Evolutionary conservation across 1,140 invertebrate species (phyloP), one percentile per base, ranked within the genome.

Genomic region (Drosophila leontia): DNA sequence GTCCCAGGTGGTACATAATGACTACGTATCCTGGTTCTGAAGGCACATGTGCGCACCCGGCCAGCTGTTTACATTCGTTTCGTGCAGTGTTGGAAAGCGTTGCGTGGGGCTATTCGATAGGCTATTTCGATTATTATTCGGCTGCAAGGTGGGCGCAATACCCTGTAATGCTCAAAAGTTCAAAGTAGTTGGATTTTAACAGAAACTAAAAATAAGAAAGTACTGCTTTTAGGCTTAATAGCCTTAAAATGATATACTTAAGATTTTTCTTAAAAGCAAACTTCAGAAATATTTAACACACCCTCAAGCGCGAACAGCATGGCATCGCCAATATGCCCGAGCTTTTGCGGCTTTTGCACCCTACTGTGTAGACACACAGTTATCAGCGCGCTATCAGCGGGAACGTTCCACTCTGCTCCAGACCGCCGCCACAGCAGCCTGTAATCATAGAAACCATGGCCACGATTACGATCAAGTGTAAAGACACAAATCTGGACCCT

Each of bases 401-500:
- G 71, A 77, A 63, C 55, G 58, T 84, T 84, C 45, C 70, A 77
- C 76, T 84, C 76, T 58, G 59, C 69, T 64, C 41, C 67, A 47
- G 39, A 51, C 34, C 32, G 42, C 56, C 41, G 42, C 56, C 41
- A 34, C 48, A 34, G 69, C 67, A 60, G 53, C 69, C 15, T 19
- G 67, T 41, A 51, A 72, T 47, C 13, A 53, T 44, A 19, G 0
- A 17, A 29, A 15, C 39, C 57, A 65, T 83, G 57, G 45, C 37
- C 44, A 74, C 47, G 23, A 35, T 56, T 19, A 83, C 45, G 68
- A 92, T 92, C 29, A 88, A 92, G 60, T 92, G 91, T 56, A 91
- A 92, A 77, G 83, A 92, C 72, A 68, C 75, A 9, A 75, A 92
- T 79, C 65, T 92, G 13, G 91, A 87, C 6, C 91, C 91, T 2